Conservation (phyloP, 2,113 vertebrate genomes). For the Phrynosoma blainvillii region DNA sequence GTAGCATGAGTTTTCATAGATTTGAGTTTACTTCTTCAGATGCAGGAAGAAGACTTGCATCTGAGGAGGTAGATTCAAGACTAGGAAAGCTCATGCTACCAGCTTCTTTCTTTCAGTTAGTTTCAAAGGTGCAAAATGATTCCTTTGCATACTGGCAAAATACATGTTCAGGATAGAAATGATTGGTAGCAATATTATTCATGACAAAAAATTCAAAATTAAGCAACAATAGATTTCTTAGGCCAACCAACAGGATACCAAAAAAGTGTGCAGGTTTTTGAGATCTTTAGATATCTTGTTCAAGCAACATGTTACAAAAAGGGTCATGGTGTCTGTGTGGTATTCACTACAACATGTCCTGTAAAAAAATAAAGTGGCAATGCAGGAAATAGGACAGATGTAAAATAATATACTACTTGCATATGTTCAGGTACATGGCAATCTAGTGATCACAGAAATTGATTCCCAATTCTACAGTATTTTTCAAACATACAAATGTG, state of each 20-base stretch:
- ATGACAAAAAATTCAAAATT: neutral
- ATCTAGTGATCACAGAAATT: neutral
- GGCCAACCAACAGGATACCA: neutral
- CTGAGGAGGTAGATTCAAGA: no score
- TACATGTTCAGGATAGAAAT: neutral
- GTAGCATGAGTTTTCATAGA: no score
- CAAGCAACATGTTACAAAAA: neutral
- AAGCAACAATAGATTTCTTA: neutral
- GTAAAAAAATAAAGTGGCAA: slow-evolving; percentile 4
- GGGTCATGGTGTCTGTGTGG: neutral
- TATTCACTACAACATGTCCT: neutral
- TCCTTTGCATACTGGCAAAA: neutral
- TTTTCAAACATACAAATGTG: neutral
- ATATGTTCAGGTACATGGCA: neutral
- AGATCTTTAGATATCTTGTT: neutral
- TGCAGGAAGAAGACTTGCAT: no score
- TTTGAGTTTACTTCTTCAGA: no score
- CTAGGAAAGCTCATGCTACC: no score
- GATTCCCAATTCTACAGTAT: neutral
- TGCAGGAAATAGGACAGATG: neutral
- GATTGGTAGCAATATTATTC: neutral
- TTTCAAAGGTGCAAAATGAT: no score
- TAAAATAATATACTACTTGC: slow-evolving; percentile 5
- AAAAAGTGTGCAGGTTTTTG: neutral
- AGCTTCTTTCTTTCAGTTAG: no score